A percentile compares a stretch with the other conserved stretches of the same genome.
Evolutionary conservation across 2,113 vertebrate species (phyloP).

Genomic region (Aplodontia rufa): DNA sequence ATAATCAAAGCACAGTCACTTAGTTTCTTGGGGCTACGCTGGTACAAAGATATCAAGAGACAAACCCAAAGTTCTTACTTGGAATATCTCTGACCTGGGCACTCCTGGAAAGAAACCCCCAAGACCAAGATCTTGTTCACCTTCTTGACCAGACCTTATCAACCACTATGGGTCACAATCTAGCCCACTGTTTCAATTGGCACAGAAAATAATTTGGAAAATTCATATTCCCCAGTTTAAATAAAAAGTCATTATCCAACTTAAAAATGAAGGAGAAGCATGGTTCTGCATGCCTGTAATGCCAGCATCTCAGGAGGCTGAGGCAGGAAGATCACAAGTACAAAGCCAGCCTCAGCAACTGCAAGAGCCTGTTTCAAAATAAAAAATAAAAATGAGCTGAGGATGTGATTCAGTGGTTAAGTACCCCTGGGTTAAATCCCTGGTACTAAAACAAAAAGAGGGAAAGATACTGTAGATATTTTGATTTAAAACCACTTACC

Average conservation of each 20-base stretch:
- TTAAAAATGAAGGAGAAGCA: too few species aligned
- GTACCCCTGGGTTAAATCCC: too few species aligned
- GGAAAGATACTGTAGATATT: neutral
- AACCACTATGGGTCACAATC: neutral
- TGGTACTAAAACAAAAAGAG: too few species aligned
- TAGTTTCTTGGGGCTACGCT: neutral
- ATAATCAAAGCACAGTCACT: neutral
- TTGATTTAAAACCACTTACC: conserved; percentile 28
- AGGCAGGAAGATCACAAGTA: too few species aligned
- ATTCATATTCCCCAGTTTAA: neutral
- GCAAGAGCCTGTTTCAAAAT: too few species aligned
- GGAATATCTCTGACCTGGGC: neutral
- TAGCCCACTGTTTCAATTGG: neutral
- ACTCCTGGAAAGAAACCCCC: neutral
- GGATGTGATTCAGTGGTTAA: too few species aligned
- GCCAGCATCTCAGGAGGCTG: too few species aligned
- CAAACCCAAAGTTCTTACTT: neutral
- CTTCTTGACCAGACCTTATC: neutral
- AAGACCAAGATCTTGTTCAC: neutral
- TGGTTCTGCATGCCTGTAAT: too few species aligned
- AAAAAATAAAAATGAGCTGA: too few species aligned
- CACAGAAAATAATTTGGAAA: neutral
- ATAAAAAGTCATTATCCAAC: neutral
- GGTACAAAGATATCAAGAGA: neutral
- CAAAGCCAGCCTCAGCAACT: too few species aligned